Conservation (phyloP, 2,888 invertebrate species). For the Girardia tigrina region DNA sequence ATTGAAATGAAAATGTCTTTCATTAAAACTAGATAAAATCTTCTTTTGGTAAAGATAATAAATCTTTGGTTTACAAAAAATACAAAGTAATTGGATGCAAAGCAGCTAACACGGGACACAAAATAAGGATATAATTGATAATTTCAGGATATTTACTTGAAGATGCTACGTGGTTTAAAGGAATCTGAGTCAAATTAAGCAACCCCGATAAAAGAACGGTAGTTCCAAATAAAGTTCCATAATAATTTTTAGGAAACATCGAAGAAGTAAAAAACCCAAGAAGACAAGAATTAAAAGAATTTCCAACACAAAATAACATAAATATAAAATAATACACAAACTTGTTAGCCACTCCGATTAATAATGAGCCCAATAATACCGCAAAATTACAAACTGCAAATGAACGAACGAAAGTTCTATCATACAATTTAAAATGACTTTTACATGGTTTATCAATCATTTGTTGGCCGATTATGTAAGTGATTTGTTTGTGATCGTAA, state of each 20-base stretch:
- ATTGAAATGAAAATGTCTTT: too few species aligned
- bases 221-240: background rate
- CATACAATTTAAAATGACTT: background rate
- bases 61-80: too few species aligned
- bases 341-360: background rate
- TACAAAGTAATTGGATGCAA: background rate
- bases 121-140: background rate
- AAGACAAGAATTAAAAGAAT: background rate
- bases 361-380: background rate
- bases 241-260: background rate
- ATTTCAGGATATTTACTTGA: background rate
- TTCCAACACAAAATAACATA: background rate
- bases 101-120: background rate
- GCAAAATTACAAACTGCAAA: background rate
- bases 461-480: background rate
- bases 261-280: background rate
- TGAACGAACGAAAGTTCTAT: background rate
- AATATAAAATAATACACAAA: background rate
- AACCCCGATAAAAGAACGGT: background rate
- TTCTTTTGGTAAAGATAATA: too few species aligned
- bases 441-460: background rate
- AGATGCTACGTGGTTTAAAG: background rate
- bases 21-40: too few species aligned
- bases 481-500: background rate
- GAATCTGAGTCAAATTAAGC: background rate